Base-by-base conservation (phyloP, 2,113 vertebrate genomes). In the Limnothrissa miodon region DNA sequence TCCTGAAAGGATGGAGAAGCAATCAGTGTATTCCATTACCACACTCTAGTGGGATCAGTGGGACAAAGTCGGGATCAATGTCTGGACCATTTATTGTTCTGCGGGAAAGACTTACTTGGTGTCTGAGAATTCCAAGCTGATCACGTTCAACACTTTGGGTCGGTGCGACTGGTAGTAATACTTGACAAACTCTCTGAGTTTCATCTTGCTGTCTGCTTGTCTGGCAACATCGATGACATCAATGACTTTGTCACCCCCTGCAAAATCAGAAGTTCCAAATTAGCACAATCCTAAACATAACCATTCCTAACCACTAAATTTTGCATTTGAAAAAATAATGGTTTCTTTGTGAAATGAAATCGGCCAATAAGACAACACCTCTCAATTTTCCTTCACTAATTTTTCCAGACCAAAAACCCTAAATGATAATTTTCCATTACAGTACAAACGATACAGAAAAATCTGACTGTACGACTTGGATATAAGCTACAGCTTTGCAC, bases 181-280 rank as follows among this genome's bases (percentile, higher is more conserved):
- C 91, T 97, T 96, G 87, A 99, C 94, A 44, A 98, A 99, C 91
- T 98, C 96, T 85, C 95, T 95, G 82, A 99, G 96, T 87, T 97
- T 99, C 95, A 99, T 99, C 93, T 99, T 99, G 94, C 97, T 98
- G 95, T 99, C 98, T 36, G 98, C 97, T 93, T 99, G 98, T 86
- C 97, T 96, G 48, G 98, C 98, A 91, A 99, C 98, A 87, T 99
- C 98, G 82, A 99, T 99, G 91, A 99, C 98, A 53, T 99, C 98
- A 81, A 99, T 98, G 86, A 98, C 93, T 94, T 99, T 99, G 88
- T 98, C 94, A 2, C 97, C 97, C 91, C 98, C 98, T 99, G 89
- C 66, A 88, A 88, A 91, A 85, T 19, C 86, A 59, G 39, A 74
- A 81, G 51, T 70, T 53, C 42, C 33, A 6, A 62, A 9, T 62